These are phyloP conservation scores for Synchiropus splendidus DNA, from an alignment of 2,113 vertebrate species.

Conservation along the genomic window DNA sequence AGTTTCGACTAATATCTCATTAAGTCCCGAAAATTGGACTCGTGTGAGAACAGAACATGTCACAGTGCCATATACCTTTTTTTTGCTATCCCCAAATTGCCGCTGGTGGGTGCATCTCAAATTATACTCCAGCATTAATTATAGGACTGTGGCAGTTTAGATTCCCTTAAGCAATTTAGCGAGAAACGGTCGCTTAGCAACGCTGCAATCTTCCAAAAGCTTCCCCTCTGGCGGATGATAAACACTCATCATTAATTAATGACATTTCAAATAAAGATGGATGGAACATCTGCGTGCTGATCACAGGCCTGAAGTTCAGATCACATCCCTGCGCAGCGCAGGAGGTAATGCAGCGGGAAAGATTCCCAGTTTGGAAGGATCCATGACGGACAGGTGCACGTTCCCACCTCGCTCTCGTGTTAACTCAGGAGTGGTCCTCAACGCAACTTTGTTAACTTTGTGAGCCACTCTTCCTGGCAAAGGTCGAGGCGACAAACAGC, in stretches of 20 bases:
- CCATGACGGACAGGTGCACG: too few relatives aligned
- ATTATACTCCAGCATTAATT: constrained; percentile 46
- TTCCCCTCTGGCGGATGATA: constrained; percentile 19
- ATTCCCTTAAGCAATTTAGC: constrained; percentile 35
- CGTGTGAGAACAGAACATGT: constrained; percentile 20
- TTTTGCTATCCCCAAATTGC: constrained; percentile 16
- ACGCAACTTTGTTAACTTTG: constrained; percentile 27
- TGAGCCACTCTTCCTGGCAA: constrained; percentile 38
- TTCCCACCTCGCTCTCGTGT: too few relatives aligned
- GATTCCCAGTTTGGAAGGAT: too few relatives aligned
- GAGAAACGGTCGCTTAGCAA: constrained; percentile 53
- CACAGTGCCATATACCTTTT: constrained; percentile 24
- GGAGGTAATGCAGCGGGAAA: constrained; percentile 4
- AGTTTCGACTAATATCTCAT: constrained; percentile 20
- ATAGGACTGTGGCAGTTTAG: constrained; percentile 44
- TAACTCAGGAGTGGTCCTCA: constrained; percentile 5
- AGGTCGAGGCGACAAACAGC: constrained; percentile 26
- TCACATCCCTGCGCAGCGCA: too few relatives aligned
- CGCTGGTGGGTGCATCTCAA: constrained; percentile 38
- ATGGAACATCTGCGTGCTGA: constrained; percentile 20
- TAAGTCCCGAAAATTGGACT: constrained; percentile 28
- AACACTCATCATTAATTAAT: constrained; percentile 44
- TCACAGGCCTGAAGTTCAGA: constrained; percentile 1
- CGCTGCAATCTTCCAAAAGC: constrained; percentile 25
- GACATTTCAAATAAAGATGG: constrained; percentile 27